Evolutionary conservation across 2,113 vertebrate genomes (phyloP), one percentile per base, ranked within the genome.

Genomic region (Dipodomys ordii): DNA sequence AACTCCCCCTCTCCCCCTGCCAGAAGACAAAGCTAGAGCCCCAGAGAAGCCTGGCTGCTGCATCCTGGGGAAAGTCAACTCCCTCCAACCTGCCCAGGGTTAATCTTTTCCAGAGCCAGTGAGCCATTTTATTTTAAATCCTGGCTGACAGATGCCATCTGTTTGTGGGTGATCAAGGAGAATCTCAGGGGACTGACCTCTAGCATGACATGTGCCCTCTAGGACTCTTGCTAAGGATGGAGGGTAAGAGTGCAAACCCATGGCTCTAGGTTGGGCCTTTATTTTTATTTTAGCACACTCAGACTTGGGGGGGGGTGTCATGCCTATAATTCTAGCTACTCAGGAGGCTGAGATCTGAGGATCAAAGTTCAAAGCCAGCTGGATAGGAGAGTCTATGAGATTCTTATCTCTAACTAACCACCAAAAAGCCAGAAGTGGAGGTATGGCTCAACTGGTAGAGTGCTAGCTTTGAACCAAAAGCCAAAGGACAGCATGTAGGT

Each of bases 1-100:
- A 57, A 16, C 53, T 57, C 35, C 39, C 39, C 39, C 28, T 22
- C 49, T 78, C 79, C 90, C 18, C 65, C 32, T 30, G 23, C 39
- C 89, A 62, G 71, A 82, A 57, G 60, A 57, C n/a, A 39, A 49
- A 77, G 35, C 68, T 53, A 62, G 81, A 77, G 72, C 18, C 79
- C 30, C 11, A 4, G 69, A 68, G 39, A 74, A 93, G 3, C n/a
- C 44, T 53, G 1, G 22, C 53, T 35, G 44, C 68, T 83, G 28
- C 53, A 44, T 83, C 80, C 68, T 4, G 76, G 67, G 28, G 73
- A 53, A 74, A 93, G 83, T 2, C 2, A 1, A 30, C 60, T 72
- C 87, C 73, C 20, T 46, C 11, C n/a, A 22, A 39, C 53, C 84
- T 74, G 0, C 65, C 72, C 2, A 3, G 64, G 74, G 10, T 7